Evolutionary conservation across 2,888 invertebrate genomes (phyloP).

Genomic region (Celastrina argiolus): DNA sequence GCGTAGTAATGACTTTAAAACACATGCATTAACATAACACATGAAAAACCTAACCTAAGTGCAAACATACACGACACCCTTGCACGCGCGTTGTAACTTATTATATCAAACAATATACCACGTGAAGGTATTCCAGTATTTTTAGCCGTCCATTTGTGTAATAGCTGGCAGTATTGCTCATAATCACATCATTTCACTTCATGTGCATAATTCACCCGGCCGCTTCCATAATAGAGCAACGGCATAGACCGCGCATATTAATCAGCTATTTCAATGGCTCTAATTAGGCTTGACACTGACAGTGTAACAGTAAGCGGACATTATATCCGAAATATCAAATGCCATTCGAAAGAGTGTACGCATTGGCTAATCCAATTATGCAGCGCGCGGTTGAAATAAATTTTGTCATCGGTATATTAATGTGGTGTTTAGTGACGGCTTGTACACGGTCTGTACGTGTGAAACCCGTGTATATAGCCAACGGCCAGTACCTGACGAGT

Average conservation of each 20-base stretch:
- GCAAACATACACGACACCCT: neutral
- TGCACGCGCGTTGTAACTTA: neutral
- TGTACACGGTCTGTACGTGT: neutral
- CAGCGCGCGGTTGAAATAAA: neutral
- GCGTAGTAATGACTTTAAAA: neutral
- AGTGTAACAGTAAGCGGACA: constrained; percentile 63
- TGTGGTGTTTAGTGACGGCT: neutral
- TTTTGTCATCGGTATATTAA: neutral
- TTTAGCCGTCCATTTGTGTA: constrained; percentile 12
- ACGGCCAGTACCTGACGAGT: neutral
- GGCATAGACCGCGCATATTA: constrained; percentile 68
- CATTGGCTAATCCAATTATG: constrained; percentile 16
- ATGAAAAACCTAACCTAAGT: neutral
- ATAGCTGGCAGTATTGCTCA: constrained; percentile 46
- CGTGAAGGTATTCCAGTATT: neutral
- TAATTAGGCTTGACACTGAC: constrained; percentile 73
- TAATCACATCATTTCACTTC: constrained; percentile 57
- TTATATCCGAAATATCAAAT: constrained; percentile 35
- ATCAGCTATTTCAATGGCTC: constrained; percentile 72
- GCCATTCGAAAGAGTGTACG: constrained; percentile 22
- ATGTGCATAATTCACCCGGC: constrained; percentile 55
- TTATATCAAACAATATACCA: neutral
- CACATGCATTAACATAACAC: neutral
- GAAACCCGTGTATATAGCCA: neutral
- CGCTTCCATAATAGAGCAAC: constrained; percentile 60